Evolutionary conservation across 2,888 invertebrate genomes (phyloP), one percentile per base, ranked within the genome.

Genomic region (Meiosimyza platycephala): DNA sequence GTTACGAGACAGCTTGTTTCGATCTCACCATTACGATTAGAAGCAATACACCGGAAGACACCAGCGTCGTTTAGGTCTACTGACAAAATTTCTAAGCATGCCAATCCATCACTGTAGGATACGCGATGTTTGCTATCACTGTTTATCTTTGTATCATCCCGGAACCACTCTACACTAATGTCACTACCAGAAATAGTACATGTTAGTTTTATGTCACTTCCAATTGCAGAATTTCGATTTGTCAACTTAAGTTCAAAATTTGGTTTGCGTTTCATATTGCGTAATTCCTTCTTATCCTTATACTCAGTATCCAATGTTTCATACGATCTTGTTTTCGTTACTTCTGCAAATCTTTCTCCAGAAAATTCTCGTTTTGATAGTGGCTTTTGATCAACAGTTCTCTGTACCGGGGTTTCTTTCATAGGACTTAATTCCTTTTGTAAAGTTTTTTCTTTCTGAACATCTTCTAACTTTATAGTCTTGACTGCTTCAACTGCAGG

Each of bases 1-100:
- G 84, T 85, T 77, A 88, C 84, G 76, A 84, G 83, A 78, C 86
- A 85, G 79, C 83, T 85, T 54, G 87, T 86, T 81, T 86, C 87
- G 73, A 84, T 82, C 80, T 86, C 85, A 78, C 87, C 87, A 79
- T 84, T 84, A 68, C 79, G 89, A 85, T 95, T 95, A 77, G 90
- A 90, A 15, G 93, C 95, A 12, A 93, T 89, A 84, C 96, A 96
- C 16, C 91, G 91, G 82, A 95, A 96, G 81, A 94, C 92, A 28
- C 94, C 96, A 13, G 92, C 90, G 87, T 95, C 95, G 74, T 88
- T 88, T 0, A 90, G 88, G 15, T 89, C 88, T 2, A 92, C 91
- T 78, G 92, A 90, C 55, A 90, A 85, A 40, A 95, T 90, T 88
- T 95, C 94, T 74, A 95, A 85, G 68, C 92, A 93, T 47, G 93